Base-by-base conservation (phyloP, 1,140 invertebrate genomes). In the Cardiocondyla obscurior region DNA sequence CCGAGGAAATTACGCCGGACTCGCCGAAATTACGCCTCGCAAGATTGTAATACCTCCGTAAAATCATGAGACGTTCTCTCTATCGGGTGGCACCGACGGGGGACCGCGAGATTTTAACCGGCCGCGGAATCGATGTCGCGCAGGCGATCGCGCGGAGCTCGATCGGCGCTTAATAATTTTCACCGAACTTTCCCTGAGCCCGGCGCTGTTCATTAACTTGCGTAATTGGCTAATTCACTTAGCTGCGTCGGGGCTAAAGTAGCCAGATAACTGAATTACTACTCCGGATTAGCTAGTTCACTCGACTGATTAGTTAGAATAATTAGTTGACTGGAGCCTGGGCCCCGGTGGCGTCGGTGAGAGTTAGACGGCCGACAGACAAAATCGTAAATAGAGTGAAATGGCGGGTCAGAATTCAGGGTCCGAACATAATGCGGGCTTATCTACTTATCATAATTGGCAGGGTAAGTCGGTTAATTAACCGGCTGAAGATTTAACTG, bases 11-110 rank as follows among this genome's bases (percentile, higher is more conserved):
- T 88, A 85, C 87, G 79, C 55, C 58, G 57, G 76, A 84, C 76
- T 77, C 67, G 57, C 85, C 67, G 51, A 88, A 88, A 88, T 88
- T 88, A 81, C 83, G 70, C 72, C 44, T 79, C 67, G 83, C 67
- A 67, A 85, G 65, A 73, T 85, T 33, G 72, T 85, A 87, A 85
- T 69, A 57, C 58, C 53, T 73, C 19, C 42, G 74, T 83, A 65
- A 57, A 77, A 81, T 70, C 46, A 67, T 22, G 64, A 73, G 62
- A 85, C 73, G 25, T 58, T 42, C 25, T 16, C 19, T 60, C 36
- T 42, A 51, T 42, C 19, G 30, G 42, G 10, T 49, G 16, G n/a
- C n/a, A n/a, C n/a, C n/a, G n/a, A n/a, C n/a, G n/a, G n/a, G n/a
- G n/a, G n/a, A n/a, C n/a, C n/a, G n/a, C n/a, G n/a, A n/a, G n/a